Evolutionary conservation across 2,888 invertebrate species (phyloP), one percentile per base, ranked within the genome.

Genomic region (Adela reaumurella): DNA sequence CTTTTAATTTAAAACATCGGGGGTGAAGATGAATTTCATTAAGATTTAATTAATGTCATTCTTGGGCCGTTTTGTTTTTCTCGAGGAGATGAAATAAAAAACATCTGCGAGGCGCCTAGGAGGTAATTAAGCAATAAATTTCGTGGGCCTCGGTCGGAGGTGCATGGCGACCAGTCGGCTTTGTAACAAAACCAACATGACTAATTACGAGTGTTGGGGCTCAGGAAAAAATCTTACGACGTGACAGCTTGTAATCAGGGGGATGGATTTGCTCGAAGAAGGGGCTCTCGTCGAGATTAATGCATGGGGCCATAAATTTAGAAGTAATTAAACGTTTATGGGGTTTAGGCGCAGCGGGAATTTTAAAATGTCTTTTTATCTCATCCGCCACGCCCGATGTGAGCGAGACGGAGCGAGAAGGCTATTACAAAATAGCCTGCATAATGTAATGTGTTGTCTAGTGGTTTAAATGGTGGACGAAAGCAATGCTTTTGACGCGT

Each of bases 101-200:
- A 73, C 78, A 78, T 76, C 77, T 77, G 78, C 55, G 63, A 62
- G 61, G 56, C 62, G 56, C 16, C 47, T 47, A 35, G n/a, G 24
- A 76, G 80, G 80, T 79, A 80, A 80, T 80, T 80, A 80, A 80
- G 80, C 64, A 79, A 80, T 80, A 80, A 79, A 80, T 80, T 79
- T 74, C 66, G 71, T 62, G 68, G 71, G 72, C 68, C 72, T 69
- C 74, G 68, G 66, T 61, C 59, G 65, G 68, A 76, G 74, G 76
- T 76, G 68, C 74, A 76, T 74, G 67, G 65, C 72, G 76, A 19
- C 28, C 20, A 18, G 14, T 19, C 35, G 43, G 47, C 48, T 51
- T 48, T 42, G 55, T 51, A 57, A 55, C 58, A 57, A 62, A 64
- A 67, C 68, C 68, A 62, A 67, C 68, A 64, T 67, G 71, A 69